A percentile compares a stretch with the other conserved stretches of the same genome.
Evolutionary conservation across 2,797 vertebrate genomes (phyloP).

Genomic region (Nannoperca australis): DNA sequence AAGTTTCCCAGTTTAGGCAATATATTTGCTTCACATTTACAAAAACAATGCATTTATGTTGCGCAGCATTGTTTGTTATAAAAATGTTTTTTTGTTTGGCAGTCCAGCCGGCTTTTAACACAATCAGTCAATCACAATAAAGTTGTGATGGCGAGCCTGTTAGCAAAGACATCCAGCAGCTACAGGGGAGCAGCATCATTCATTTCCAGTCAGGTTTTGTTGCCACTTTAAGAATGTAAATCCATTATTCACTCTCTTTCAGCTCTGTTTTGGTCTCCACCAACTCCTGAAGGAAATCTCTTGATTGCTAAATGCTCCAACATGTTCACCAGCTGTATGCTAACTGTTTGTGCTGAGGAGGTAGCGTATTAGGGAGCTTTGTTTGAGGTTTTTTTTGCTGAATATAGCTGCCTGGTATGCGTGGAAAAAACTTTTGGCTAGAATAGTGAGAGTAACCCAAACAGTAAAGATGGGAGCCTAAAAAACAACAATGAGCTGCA

Average conservation of each 20-base stretch:
- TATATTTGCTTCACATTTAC: constrained; percentile 7
- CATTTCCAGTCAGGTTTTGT: not conserved
- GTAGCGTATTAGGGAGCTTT: not conserved
- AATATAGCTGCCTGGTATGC: not conserved
- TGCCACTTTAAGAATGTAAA: not conserved
- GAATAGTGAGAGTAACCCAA: not conserved
- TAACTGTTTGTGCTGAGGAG: not conserved
- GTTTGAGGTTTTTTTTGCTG: not conserved
- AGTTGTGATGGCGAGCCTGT: too few species aligned
- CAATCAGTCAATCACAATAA: not conserved
- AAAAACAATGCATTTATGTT: not conserved
- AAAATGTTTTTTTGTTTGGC: not conserved
- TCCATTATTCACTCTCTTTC: not conserved
- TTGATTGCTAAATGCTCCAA: not conserved
- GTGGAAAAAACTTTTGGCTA: not conserved
- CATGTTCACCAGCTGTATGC: not conserved
- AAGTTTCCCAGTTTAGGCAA: not conserved
- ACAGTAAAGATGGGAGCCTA: not conserved
- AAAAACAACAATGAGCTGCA: not conserved
- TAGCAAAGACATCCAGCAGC: not conserved
- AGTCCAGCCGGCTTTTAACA: not conserved
- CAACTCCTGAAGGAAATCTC: not conserved
- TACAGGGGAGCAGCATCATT: not conserved
- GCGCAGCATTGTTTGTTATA: not conserved
- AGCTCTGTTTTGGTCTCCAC: not conserved